A percentile compares a stretch with the other conserved stretches of the same genome.
Conservation (phyloP, 2,113 vertebrate species). For the Callithrix jacchus region DNA sequence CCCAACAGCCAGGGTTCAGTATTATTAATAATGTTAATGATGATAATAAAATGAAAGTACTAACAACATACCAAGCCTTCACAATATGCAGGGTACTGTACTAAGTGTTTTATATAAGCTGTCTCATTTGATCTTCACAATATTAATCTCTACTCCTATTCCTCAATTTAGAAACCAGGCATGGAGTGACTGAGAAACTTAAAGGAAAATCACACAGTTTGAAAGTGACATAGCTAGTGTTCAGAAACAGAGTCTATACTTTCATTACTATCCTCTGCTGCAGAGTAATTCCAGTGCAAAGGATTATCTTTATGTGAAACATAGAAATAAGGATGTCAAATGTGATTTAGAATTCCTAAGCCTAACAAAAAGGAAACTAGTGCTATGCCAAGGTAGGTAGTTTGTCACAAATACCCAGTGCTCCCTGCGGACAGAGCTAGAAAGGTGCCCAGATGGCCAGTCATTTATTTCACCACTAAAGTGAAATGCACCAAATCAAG, state of each 20-base stretch:
- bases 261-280: neutral
- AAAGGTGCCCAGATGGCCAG: neutral
- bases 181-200: neutral
- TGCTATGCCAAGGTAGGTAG: neutral
- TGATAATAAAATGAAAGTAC: neutral
- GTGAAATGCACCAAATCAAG: neutral
- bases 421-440: neutral
- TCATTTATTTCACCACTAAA: neutral
- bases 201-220: neutral
- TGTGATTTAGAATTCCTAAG: neutral
- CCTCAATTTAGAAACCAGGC: neutral
- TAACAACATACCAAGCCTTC: neutral
- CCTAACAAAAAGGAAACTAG: neutral
- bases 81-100: neutral
- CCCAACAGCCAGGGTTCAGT: neutral
- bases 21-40: neutral
- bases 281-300: neutral
- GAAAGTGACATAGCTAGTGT: neutral
- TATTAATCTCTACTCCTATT: neutral
- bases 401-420: neutral
- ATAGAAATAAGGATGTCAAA: neutral
- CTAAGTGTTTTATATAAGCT: neutral
- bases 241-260: neutral
- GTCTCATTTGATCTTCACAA: neutral
- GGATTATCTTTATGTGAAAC: neutral